These are phyloP conservation scores for Arbacia lixula DNA, from an alignment of 53 echinoderm and acorn worm genomes.

Conservation along the genomic window DNA sequence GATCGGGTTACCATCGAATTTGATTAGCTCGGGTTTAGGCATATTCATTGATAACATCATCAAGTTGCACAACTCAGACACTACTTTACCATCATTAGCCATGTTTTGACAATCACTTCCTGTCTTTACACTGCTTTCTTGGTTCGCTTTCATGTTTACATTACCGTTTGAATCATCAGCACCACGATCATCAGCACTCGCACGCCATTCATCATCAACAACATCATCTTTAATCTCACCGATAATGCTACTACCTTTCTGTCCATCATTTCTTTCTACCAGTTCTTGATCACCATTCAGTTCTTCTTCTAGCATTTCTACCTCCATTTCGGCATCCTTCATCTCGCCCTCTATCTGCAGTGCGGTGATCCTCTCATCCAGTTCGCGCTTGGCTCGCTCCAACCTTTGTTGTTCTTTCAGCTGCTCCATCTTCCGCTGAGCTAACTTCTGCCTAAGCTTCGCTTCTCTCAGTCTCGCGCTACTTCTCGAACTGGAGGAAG, in stretches of 20 bases:
- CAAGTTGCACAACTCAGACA: constrained; percentile 12
- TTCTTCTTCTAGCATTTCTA: constrained; percentile 3
- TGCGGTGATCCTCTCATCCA: constrained; percentile 35
- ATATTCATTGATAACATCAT: constrained; percentile 8
- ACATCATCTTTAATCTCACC: background rate
- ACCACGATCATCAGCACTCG: background rate
- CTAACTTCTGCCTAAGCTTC: constrained; percentile 42
- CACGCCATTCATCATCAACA: constrained; percentile 3
- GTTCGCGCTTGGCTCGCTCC: constrained; percentile 39
- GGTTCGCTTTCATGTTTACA: constrained; percentile 2
- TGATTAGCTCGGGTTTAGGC: constrained; percentile 6
- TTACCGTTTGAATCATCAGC: background rate
- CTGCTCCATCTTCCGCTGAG: constrained; percentile 13
- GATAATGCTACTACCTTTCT: background rate
- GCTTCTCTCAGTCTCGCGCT: constrained; percentile 25
- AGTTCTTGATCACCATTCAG: background rate
- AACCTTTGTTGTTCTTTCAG: constrained; percentile 40
- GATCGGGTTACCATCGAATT: background rate
- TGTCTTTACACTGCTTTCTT: background rate
- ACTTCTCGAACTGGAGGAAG: background rate
- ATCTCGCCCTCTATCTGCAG: constrained; percentile 39
- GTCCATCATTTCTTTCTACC: background rate
- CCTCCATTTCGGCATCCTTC: constrained; percentile 34
- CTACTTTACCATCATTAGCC: background rate
- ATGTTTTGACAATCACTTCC: background rate